Evolutionary conservation across 2,888 invertebrate species (phyloP).

Genomic region (Epirrhoe tristata): DNA sequence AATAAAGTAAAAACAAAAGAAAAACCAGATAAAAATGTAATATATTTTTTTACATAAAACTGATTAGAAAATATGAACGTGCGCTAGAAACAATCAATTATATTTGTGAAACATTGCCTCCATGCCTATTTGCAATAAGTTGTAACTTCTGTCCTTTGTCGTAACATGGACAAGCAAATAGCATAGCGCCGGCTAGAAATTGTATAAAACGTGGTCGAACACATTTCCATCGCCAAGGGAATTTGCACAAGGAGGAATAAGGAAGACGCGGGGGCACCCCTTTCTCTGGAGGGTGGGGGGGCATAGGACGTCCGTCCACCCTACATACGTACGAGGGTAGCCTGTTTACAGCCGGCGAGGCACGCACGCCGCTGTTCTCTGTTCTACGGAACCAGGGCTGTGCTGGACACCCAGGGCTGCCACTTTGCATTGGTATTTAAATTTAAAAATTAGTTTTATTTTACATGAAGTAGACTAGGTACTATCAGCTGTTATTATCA

Average conservation of each 20-base stretch:
- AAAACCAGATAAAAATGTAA: too few species aligned
- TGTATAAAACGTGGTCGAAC: constrained; percentile 85
- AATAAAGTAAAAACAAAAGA: too few species aligned
- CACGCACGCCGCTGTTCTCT: constrained; percentile 81
- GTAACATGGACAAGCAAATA: constrained; percentile 28
- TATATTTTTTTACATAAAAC: too few species aligned
- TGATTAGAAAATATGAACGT: too few species aligned
- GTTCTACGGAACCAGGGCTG: constrained; percentile 83
- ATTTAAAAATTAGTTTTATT: background rate
- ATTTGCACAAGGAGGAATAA: constrained; percentile 85
- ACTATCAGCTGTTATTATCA: too few species aligned
- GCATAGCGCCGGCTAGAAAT: constrained; percentile 74
- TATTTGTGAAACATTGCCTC: background rate
- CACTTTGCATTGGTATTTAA: constrained; percentile 35
- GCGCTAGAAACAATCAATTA: too few species aligned
- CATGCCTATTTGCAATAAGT: background rate
- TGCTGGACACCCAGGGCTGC: constrained; percentile 81
- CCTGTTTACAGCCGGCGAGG: constrained; percentile 82
- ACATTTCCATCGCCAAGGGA: constrained; percentile 85
- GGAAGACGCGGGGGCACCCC: constrained; percentile 83
- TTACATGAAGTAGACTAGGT: too few species aligned
- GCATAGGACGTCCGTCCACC: constrained; percentile 75
- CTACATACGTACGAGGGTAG: constrained; percentile 77
- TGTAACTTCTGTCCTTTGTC: background rate
- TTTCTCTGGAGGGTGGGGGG: constrained; percentile 66